Conservation (phyloP, 2,113 vertebrate species). For the Laticauda colubrina region DNA sequence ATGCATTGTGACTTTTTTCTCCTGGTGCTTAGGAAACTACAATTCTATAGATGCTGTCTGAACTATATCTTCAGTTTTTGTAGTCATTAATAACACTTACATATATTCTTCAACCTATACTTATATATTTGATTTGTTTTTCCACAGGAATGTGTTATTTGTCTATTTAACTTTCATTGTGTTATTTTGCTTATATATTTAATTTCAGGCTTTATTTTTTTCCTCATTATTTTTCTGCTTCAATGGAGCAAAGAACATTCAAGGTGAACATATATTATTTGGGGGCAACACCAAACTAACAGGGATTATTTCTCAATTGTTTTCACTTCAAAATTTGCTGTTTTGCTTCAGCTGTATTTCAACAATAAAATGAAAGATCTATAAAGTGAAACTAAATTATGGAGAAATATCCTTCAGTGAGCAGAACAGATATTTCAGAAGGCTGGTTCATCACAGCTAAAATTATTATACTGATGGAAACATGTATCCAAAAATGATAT, state of each 20-base stretch:
- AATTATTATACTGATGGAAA: neutral
- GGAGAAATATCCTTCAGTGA: neutral
- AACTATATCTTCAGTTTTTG: neutral
- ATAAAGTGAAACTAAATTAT: neutral
- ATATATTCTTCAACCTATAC: neutral
- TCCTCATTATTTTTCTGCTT: neutral
- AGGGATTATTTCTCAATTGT: neutral
- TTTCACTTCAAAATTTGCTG: neutral
- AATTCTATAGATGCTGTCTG: neutral
- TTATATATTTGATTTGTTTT: neutral
- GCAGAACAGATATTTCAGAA: neutral
- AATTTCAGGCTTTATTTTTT: neutral
- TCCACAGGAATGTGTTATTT: neutral
- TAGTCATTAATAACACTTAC: neutral
- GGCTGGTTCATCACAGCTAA: neutral
- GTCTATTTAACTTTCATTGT: neutral
- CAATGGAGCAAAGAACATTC: neutral
- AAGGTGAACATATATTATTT: neutral
- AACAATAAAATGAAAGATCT: neutral
- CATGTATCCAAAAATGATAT: neutral
- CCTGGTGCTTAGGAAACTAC: neutral
- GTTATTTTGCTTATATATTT: neutral
- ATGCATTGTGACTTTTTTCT: neutral
- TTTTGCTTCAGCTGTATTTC: neutral
- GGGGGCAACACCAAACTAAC: neutral